Evolutionary conservation across 2,113 vertebrate genomes (phyloP), one percentile per base, ranked within the genome.

Genomic region (Tyrannus savana): DNA sequence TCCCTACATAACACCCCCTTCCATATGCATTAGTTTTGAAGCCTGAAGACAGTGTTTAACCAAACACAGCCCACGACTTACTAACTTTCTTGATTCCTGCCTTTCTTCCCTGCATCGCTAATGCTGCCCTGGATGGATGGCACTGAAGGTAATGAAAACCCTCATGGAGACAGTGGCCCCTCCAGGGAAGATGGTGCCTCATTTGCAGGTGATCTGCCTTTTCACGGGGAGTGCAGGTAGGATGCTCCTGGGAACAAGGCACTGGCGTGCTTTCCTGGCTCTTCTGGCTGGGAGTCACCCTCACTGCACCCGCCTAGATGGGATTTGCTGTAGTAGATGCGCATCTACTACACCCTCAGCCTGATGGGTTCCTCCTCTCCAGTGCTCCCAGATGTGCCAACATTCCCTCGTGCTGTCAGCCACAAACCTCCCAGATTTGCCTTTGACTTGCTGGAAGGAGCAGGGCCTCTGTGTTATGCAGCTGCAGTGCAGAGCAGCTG

Each of bases 1-100:
- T 90, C 95, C 92, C 95, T 89, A 79, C 77, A 84, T 96, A 90
- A 96, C 69, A 96, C 52, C 91, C 79, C 93, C 95, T 97, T 97
- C 96, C 91, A 62, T 90, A 89, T 86, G 85, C 86, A 96, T 97
- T 95, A 78, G 79, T 93, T 91, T 66, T 25, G 87, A 91, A 96
- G 96, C 84, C 84, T 91, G 94, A 87, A 92, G 85, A 84, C 55
- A 82, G 59, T 93, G 84, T 96, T 96, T 96, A 81, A 74, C 85
- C 77, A 88, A 92, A 89, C 66, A 87, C 73, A 76, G 81, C 90
- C 89, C 69, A 73, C 9, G 3, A 52, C 55, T 85, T 30, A 8
- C 67, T 87, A 72, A 67, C 82, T 88, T 80, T 16, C 46, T 79
- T 56, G 8, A 44, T 86, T 84, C 35, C 63, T 89, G 46, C 78